Conservation (phyloP, 1,140 invertebrate genomes). For the Drosophila ambigua region DNA sequence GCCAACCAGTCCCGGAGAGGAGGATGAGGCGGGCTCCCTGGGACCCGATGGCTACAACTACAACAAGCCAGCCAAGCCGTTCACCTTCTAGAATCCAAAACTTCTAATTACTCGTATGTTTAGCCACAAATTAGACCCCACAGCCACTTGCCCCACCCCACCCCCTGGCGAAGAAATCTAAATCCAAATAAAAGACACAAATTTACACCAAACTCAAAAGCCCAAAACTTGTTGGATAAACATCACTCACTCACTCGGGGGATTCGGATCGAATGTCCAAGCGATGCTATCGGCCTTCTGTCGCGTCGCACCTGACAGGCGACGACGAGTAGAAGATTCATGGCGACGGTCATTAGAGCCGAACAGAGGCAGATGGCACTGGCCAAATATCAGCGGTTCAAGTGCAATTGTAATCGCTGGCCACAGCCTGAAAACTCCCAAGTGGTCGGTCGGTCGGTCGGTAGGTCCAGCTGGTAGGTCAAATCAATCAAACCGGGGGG, state of each 20-base stretch:
- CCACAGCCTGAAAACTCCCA: constrained; percentile 16
- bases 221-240: constrained; percentile 43
- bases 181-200: constrained; percentile 66
- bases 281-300: constrained; percentile 45
- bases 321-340: constrained; percentile 51
- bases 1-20: constrained; percentile 46
- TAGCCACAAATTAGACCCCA: constrained; percentile 5
- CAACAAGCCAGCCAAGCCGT: constrained; percentile 52
- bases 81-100: constrained; percentile 41
- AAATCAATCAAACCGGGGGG: constrained; percentile 57
- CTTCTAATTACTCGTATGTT: constrained; percentile 25
- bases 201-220: constrained; percentile 40
- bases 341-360: constrained; percentile 51
- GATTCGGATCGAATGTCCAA: constrained; percentile 45
- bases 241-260: constrained; percentile 40
- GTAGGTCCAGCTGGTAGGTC: constrained; percentile 50
- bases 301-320: constrained; percentile 55
- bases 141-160: neutral
- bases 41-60: constrained; percentile 59
- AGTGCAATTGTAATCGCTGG: constrained; percentile 47
- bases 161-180: constrained; percentile 39
- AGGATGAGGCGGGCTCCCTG: constrained; percentile 38
- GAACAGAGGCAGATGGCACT: constrained; percentile 38
- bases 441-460: constrained; percentile 23
- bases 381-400: constrained; percentile 68